These are phyloP conservation scores for Drosophila acutilabella DNA, from an alignment of 2,888 invertebrate genomes.

Conservation along the genomic window DNA sequence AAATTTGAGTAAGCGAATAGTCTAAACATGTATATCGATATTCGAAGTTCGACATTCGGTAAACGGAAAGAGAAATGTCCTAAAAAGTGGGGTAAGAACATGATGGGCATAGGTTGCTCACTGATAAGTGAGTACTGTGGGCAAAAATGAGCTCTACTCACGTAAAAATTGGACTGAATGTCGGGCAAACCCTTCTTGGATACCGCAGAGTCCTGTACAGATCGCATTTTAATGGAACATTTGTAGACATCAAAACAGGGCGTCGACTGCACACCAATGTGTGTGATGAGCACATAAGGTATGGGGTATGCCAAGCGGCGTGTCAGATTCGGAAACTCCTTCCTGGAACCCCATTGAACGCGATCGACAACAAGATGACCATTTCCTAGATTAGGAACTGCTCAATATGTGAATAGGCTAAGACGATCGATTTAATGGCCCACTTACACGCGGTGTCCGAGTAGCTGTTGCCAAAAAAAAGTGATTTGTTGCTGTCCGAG, in stretches of 20 bases:
- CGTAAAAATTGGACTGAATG: slow-evolving; percentile 85
- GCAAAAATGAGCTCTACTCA: slow-evolving; percentile 60
- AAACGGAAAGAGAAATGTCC: slow-evolving; percentile 32
- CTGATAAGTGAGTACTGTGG: too few species aligned
- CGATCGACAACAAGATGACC: slow-evolving; percentile 84
- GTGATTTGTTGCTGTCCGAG: slow-evolving; percentile 49
- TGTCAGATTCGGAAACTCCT: slow-evolving; percentile 62
- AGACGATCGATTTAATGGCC: slow-evolving; percentile 19
- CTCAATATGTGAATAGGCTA: slow-evolving; percentile 70
- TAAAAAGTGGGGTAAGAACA: too few species aligned
- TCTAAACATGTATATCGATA: background rate
- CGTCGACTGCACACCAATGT: slow-evolving; percentile 85
- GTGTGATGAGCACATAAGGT: slow-evolving; percentile 86
- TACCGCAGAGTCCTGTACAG: slow-evolving; percentile 85
- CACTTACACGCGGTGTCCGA: slow-evolving; percentile 84
- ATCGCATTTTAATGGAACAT: slow-evolving; percentile 85
- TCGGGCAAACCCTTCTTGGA: slow-evolving; percentile 84
- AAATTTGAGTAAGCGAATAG: slow-evolving; percentile 56
- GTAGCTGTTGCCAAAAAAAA: slow-evolving; percentile 83
- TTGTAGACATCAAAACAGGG: slow-evolving; percentile 84
- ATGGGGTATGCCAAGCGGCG: slow-evolving; percentile 83
- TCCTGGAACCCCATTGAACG: slow-evolving; percentile 83
- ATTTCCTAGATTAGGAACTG: slow-evolving; percentile 85
- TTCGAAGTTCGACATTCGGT: too few species aligned
- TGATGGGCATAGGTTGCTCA: too few species aligned